Evolutionary conservation across 2,888 invertebrate genomes (phyloP).

Genomic region (Diarsia dahlii): DNA sequence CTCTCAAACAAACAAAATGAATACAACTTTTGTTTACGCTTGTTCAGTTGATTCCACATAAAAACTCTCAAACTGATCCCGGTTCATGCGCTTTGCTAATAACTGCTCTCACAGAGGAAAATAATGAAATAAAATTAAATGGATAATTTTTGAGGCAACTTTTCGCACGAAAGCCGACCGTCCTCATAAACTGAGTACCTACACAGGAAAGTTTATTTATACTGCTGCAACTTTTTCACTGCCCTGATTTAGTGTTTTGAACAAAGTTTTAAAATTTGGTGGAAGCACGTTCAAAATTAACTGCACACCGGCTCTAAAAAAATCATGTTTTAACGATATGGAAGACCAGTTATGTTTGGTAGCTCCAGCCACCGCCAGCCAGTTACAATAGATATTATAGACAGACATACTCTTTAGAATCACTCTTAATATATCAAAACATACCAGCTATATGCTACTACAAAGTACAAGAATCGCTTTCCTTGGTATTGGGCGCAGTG

Average conservation of each 20-base stretch:
- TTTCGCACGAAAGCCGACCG: conserved; percentile 44
- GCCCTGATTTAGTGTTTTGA: conserved; percentile 58
- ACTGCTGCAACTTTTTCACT: conserved; percentile 62
- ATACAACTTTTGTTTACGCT: conserved; percentile 10
- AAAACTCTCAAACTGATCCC: conserved; percentile 14
- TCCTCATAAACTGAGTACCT: conserved; percentile 58
- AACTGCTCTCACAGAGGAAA: conserved; percentile 40
- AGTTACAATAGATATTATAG: background rate
- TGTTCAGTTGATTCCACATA: conserved; percentile 34
- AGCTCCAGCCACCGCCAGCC: background rate
- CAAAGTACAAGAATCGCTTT: background rate
- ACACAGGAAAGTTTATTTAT: conserved; percentile 60
- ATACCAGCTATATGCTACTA: background rate
- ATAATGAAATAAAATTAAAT: conserved; percentile 53
- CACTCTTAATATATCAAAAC: background rate
- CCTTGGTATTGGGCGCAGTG: background rate
- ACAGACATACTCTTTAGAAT: background rate
- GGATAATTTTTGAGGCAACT: conserved; percentile 48
- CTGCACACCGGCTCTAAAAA: conserved; percentile 12
- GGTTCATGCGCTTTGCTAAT: conserved; percentile 40
- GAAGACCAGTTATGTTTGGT: background rate
- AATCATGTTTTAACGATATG: conserved; percentile 22
- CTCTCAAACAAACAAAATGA: conserved; percentile 37
- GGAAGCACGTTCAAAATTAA: conserved; percentile 39
- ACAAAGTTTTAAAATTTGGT: conserved; percentile 79